These are phyloP conservation scores for Notoglanidium macrostoma DNA, from an alignment of 2,797 vertebrate species.

Conservation along the genomic window DNA sequence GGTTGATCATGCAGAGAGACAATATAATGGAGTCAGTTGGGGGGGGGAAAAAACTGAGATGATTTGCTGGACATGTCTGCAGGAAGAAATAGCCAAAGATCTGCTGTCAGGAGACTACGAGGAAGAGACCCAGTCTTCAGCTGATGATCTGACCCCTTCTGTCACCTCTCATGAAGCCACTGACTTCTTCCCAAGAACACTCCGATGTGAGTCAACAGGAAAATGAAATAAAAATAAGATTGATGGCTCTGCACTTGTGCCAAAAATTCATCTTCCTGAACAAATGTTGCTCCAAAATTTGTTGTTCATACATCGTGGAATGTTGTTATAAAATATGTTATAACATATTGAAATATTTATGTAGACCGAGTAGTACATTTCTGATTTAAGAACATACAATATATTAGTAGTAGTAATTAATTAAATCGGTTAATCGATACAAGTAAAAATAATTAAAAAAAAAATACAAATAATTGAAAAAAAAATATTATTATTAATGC, in stretches of 20 bases:
- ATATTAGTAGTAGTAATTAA: background rate
- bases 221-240: background rate
- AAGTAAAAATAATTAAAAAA: background rate
- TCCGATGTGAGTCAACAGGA: slow-evolving; percentile 84
- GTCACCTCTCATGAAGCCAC: slow-evolving; percentile 95
- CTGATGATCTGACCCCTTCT: slow-evolving; percentile 94
- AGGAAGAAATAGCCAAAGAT: slow-evolving; percentile 98
- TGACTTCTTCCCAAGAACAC: slow-evolving; percentile 93
- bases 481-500: background rate
- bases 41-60: background rate
- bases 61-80: background rate
- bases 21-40: background rate
- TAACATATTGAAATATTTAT: background rate
- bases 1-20: background rate
- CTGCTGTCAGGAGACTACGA: slow-evolving; percentile 92
- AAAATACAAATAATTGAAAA: background rate
- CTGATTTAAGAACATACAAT: background rate
- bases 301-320: background rate
- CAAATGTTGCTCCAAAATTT: background rate
- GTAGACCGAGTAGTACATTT: background rate
- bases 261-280: background rate
- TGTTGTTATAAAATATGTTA: background rate
- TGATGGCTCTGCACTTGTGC: background rate
- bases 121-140: slow-evolving; percentile 96
- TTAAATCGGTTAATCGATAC: background rate